phyloP scores from a whole-genome alignment of 2,888 invertebrate species.

The Serrognathus titanus region DNA sequence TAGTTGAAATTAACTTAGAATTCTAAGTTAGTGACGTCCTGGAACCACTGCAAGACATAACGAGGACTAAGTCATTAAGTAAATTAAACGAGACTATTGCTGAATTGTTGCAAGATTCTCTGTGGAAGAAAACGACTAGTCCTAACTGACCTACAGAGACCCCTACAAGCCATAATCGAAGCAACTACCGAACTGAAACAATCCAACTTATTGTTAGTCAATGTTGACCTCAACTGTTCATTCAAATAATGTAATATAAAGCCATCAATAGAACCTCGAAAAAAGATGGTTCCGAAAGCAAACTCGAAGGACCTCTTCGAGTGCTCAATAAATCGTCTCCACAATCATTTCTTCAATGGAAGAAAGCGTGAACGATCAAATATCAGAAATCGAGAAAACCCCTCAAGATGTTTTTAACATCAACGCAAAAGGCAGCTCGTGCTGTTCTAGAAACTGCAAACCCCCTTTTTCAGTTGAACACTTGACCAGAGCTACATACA shows the following conservation, averaged over 20 bases:
- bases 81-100: constrained; percentile 29
- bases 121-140: constrained; percentile 27
- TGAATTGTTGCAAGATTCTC: constrained; percentile 20
- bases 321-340: constrained; percentile 24
- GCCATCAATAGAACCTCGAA: constrained; percentile 24
- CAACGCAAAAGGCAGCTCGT: no score
- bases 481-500: no score
- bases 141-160: constrained; percentile 36
- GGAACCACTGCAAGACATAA: constrained; percentile 46
- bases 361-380: constrained; percentile 6
- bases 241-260: constrained; percentile 33
- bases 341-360: constrained; percentile 6
- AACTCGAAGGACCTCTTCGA: constrained; percentile 32
- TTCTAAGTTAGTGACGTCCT: constrained; percentile 43
- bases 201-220: constrained; percentile 21
- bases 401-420: no score
- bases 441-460: no score
- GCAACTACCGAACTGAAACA: constrained; percentile 21
- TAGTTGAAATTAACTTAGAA: no score
- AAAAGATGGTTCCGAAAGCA: constrained; percentile 15
- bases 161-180: constrained; percentile 34
- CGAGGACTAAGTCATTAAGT: constrained; percentile 28
- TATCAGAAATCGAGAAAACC: constrained; percentile 12
- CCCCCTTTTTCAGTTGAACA: no score
- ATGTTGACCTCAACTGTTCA: constrained; percentile 30